Evolutionary conservation across 2,113 vertebrate genomes (phyloP), one percentile per base, ranked within the genome.

Genomic region (Pterocles burchelli): DNA sequence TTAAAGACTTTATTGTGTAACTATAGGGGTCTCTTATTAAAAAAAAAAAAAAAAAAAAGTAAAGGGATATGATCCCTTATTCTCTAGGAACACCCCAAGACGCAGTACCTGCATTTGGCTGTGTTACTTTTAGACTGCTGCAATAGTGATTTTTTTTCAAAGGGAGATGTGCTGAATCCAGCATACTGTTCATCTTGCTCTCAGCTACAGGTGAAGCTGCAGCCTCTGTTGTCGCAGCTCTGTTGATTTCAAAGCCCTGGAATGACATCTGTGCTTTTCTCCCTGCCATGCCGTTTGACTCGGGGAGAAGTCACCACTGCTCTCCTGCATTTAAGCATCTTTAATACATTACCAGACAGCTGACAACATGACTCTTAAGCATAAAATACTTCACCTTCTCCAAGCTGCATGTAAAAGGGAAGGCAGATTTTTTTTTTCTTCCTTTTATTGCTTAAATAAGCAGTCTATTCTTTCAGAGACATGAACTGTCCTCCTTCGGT

Each of bases 171-270:
- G 5, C 38, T 7, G 89, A 59, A 34, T 14, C 17, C 58, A 71
- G 62, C 46, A 21, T 6, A 6, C 1, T 4, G 49, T 68, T 61
- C 43, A 52, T 4, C 74, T 57, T 54, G 38, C 71, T 89, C 59
- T 28, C 63, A 66, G 87, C 74, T 54, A 28, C 84, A 92, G 91
- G 87, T 89, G 85, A 93, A 93, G 33, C 75, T 15, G 67, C 75
- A 80, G 82, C 48, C 58, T 80, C 88, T 70, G 49, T 13, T 89
- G 61, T 75, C 6, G 5, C 89, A 78, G 87, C 49, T 52, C 73
- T 61, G 77, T 4, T 54, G 78, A 33, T 55, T 82, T 54, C 66
- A 70, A 88, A 96, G 85, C n/a, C 78, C 57, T 74, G 54, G 58
- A 73, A 90, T 22, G 55, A 59, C n/a, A 79, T 58, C 55, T 76